A percentile compares a stretch with the other conserved stretches of the same genome.
phyloP scores from a whole-genome alignment of 2,888 invertebrate genomes.

The Drosophila ustulata region DNA sequence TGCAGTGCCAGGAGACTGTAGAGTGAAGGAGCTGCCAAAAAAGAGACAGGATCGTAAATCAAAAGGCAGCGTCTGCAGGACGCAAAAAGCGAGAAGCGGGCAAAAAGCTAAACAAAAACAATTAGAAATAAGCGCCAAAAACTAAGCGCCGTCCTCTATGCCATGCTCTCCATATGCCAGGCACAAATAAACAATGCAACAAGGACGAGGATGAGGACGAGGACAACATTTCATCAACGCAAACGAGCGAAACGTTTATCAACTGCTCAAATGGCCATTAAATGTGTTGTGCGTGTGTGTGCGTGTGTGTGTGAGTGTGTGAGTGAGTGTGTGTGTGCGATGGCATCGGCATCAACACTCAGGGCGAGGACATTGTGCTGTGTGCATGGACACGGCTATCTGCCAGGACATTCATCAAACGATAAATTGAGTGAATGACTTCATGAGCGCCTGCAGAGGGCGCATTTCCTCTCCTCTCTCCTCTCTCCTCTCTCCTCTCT shows the following conservation, averaged over 20 bases:
- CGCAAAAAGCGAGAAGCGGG: not conserved
- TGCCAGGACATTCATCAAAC: conserved; percentile 84
- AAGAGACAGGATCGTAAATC: conserved; percentile 60
- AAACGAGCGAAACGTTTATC: conserved; percentile 84
- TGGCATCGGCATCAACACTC: conserved; percentile 66
- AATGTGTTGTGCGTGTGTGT: conserved; percentile 79
- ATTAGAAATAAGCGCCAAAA: conserved; percentile 77
- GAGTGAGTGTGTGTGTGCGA: conserved; percentile 44
- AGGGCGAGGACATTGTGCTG: conserved; percentile 21
- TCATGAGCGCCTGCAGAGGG: conserved; percentile 82
- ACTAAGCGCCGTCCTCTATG: conserved; percentile 51
- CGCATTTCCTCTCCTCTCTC: conserved; percentile 76
- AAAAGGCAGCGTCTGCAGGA: conserved; percentile 41
- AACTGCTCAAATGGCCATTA: conserved; percentile 85
- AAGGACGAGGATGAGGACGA: conserved; percentile 47
- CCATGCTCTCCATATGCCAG: conserved; percentile 62
- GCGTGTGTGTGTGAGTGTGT: conserved; percentile 15
- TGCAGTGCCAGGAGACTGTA: conserved; percentile 34
- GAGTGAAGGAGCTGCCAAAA: conserved; percentile 40
- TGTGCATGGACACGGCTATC: conserved; percentile 64
- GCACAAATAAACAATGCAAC: conserved; percentile 79
- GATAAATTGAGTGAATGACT: conserved; percentile 85
- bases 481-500: not conserved
- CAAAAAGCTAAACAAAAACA: conserved; percentile 63
- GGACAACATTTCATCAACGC: conserved; percentile 79